These are phyloP conservation scores for Crematogaster levior DNA, from an alignment of 2,888 invertebrate species.

Conservation along the genomic window DNA sequence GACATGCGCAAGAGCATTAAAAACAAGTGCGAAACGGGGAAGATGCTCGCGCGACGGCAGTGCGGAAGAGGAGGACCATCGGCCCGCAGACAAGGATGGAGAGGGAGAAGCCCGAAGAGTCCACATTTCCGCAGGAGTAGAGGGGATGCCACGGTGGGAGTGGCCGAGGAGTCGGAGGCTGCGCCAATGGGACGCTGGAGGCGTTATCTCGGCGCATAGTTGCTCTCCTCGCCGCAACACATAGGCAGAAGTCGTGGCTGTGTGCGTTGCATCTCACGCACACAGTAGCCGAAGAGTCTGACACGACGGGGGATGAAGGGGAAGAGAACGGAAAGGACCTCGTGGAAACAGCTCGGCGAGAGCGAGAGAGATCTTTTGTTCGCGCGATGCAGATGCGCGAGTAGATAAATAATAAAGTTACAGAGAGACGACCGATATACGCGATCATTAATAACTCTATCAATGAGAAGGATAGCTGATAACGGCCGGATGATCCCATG, in stretches of 20 bases:
- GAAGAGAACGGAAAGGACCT: constrained; percentile 26
- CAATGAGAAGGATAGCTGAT: constrained; percentile 9
- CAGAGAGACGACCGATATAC: neutral
- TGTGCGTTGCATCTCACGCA: constrained; percentile 53
- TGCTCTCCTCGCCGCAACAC: constrained; percentile 49
- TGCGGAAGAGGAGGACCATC: neutral
- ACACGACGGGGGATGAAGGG: constrained; percentile 45
- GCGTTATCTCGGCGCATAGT: constrained; percentile 71
- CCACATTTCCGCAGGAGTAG: constrained; percentile 20
- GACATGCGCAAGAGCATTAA: constrained; percentile 10
- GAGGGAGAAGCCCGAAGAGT: constrained; percentile 42
- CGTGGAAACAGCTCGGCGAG: neutral
- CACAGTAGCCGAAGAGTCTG: constrained; percentile 6
- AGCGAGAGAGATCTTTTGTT: neutral
- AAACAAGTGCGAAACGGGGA: neutral
- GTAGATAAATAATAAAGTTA: constrained; percentile 19
- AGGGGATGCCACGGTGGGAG: constrained; percentile 72
- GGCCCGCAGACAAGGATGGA: neutral
- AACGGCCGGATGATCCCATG: neutral
- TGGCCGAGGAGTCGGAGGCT: constrained; percentile 60
- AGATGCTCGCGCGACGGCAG: neutral
- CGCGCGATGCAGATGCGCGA: neutral
- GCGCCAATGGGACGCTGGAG: constrained; percentile 73
- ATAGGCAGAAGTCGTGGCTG: constrained; percentile 48
- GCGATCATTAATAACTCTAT: neutral